These are phyloP conservation scores for Nephrotoma guestfalica DNA, from an alignment of 2,888 invertebrate genomes.

Conservation along the genomic window DNA sequence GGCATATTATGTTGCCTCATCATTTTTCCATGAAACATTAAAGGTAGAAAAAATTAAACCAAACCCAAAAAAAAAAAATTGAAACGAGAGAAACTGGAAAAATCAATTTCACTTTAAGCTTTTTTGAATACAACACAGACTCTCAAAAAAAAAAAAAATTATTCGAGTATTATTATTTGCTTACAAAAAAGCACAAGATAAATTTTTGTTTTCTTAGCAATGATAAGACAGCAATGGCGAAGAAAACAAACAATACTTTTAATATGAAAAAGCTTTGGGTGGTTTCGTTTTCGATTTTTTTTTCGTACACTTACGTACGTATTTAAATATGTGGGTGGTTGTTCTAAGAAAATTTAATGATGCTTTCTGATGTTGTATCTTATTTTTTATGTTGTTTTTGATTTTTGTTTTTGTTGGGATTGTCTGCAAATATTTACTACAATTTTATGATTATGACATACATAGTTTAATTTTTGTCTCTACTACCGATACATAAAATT, in stretches of 20 bases:
- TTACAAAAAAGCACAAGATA: background rate
- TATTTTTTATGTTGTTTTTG: background rate
- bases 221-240: background rate
- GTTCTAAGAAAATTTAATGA: background rate
- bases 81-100: background rate
- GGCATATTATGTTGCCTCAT: background rate
- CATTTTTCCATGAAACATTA: background rate
- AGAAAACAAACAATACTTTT: background rate
- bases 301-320: background rate
- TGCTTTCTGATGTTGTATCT: background rate
- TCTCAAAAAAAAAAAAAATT: background rate
- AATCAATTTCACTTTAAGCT: background rate
- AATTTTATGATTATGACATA: background rate
- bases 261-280: background rate
- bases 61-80: no score
- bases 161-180: background rate
- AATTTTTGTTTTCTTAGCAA: background rate
- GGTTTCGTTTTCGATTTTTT: background rate
- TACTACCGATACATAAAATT: background rate
- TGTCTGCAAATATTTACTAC: background rate
- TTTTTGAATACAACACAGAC: background rate
- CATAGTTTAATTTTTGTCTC: background rate
- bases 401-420: background rate
- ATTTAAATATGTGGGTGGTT: background rate
- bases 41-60: background rate